Evolutionary conservation across 2,113 vertebrate species (phyloP).

Genomic region (Menidia beryllina): DNA sequence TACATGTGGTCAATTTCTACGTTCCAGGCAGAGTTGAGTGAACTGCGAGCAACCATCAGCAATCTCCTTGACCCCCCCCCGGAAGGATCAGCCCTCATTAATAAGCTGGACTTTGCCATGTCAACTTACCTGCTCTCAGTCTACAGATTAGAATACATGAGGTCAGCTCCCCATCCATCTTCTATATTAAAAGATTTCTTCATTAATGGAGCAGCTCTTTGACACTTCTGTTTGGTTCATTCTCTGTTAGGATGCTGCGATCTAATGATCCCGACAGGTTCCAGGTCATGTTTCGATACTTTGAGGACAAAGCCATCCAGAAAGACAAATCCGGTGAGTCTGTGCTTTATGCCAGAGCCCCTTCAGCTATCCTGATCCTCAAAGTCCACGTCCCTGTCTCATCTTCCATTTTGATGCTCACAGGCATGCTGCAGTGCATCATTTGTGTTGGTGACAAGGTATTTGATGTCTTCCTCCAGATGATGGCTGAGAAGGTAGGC

Average conservation of each 20-base stretch:
- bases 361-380: not conserved
- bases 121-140: conserved; percentile 96
- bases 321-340: conserved; percentile 97
- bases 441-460: conserved; percentile 96
- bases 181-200: not conserved
- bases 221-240: not conserved
- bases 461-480: conserved; percentile 95
- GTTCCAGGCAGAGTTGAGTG: conserved; percentile 90
- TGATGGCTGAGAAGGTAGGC: conserved; percentile 96
- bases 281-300: conserved; percentile 98
- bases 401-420: not conserved
- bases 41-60: conserved; percentile 91
- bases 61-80: conserved; percentile 93
- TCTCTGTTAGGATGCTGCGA: conserved; percentile 86
- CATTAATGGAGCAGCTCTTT: not conserved
- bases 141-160: conserved; percentile 96
- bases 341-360: not conserved
- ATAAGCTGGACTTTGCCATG: conserved; percentile 98
- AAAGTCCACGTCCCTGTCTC: not conserved
- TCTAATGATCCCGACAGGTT: conserved; percentile 94
- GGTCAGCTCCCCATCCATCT: conserved; percentile 73
- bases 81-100: conserved; percentile 92
- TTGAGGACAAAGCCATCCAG: conserved; percentile 98
- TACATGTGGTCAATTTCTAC: conserved; percentile 3
- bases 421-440: conserved; percentile 99